Base-by-base conservation (phyloP, 2,888 invertebrate species). In the Mesodorylaimus sp. region DNA sequence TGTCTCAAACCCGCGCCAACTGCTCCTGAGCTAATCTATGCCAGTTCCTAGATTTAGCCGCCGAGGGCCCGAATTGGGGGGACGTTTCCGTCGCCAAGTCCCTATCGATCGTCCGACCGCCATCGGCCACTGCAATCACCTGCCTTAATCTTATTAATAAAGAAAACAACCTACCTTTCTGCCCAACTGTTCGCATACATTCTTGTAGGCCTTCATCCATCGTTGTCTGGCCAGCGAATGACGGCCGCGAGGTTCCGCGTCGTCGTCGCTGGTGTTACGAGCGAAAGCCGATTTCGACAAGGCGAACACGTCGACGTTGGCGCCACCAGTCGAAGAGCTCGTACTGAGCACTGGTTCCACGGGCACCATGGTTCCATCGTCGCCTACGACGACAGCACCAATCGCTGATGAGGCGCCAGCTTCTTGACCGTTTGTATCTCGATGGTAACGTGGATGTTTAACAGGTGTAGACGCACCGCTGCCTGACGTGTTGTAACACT, bases 151-250 rank as follows among this genome's bases (percentile, higher is more conserved):
- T n/a, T n/a, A n/a, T n/a, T n/a, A n/a, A n/a, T n/a, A n/a, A n/a
- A n/a, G n/a, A n/a, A n/a, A n/a, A n/a, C n/a, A n/a, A n/a, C n/a
- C 13, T 19, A 50, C 51, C 48, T 47, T 36, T 16, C 36, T 13
- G 19, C 51, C 51, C 23, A 50, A 26, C 13, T 41, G 26, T 42
- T 52, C 39, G 43, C 52, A 52, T 2, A 50, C 52, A 28, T 21
- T 29, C n/a, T 29, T 25, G 32, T 52, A 52, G 38, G 47, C 50
- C n/a, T 39, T 26, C 28, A 21, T n/a, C 52, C 52, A 52, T 19
- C 50, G 41, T n/a, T 29, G 3, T 27, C 50, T 52, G 3, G 43
- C 44, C 24, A 25, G 3, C n/a, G 45, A 25, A 1, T 5, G 5
- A 25, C 16, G 13, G 16, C 16, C 27, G 39, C 3, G 16, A 16